Evolutionary conservation across 2,888 invertebrate species (phyloP).

Genomic region (Ophion ellenae): DNA sequence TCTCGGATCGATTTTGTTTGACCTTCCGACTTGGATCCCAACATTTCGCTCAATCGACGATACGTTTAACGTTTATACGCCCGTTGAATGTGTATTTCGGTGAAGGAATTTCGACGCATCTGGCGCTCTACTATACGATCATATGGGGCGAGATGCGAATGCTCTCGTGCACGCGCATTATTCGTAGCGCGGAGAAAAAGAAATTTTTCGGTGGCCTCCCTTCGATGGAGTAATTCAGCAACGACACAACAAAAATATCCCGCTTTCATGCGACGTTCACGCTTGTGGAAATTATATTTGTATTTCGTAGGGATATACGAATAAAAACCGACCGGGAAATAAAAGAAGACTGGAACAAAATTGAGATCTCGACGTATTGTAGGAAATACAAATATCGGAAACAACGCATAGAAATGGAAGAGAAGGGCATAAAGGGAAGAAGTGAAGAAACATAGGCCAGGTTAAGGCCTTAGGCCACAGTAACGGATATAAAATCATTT

Average conservation of each 20-base stretch:
- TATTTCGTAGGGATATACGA: too few relatives aligned
- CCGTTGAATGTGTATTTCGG: slow-evolving; percentile 42
- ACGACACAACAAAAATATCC: not conserved
- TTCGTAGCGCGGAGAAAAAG: not conserved
- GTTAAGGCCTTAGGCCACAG: too few relatives aligned
- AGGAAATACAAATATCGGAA: too few relatives aligned
- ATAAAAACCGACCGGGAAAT: too few relatives aligned
- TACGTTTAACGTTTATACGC: not conserved
- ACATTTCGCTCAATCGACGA: not conserved
- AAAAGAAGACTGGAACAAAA: too few relatives aligned
- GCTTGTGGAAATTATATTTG: too few relatives aligned
- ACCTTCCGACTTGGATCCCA: not conserved
- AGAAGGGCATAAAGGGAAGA: too few relatives aligned
- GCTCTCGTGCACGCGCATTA: not conserved
- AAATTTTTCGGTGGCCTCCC: not conserved
- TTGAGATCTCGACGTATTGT: too few relatives aligned
- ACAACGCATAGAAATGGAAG: too few relatives aligned
- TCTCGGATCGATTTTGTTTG: not conserved
- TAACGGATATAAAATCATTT: too few relatives aligned
- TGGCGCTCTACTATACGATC: slow-evolving; percentile 28
- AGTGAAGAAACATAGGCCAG: too few relatives aligned
- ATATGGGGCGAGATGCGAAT: not conserved
- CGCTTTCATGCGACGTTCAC: not conserved
- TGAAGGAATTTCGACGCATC: slow-evolving; percentile 59
- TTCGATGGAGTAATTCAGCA: not conserved